Base-by-base conservation (phyloP, 2,797 vertebrate species). In the Borostomias antarcticus region DNA sequence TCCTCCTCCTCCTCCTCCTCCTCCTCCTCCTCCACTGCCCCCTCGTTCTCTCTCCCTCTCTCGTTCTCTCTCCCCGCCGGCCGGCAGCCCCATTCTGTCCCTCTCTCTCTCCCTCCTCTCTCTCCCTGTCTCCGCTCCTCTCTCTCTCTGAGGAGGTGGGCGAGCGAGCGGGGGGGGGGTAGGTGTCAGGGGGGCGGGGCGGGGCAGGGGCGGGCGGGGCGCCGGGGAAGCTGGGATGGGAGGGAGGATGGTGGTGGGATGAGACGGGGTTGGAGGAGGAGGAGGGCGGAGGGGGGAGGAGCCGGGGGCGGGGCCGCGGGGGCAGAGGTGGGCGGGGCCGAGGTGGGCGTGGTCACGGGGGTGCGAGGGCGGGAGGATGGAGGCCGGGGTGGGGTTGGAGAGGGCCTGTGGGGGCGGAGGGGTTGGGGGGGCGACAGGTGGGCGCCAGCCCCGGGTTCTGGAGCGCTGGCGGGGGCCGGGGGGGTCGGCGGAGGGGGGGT, bases 381-480 rank as follows among this genome's bases (percentile, higher is more conserved):
- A 0, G 75, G 91, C 81, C 33, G 91, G 40, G 70, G 94, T 73
- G 25, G 88, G 89, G 81, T 90, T 90, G 32, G 91, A 84, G 40
- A 95, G 88, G 62, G 95, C 82, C 80, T 93, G 95, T n/a, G n/a
- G 94, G 84, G 57, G 91, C 84, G 25, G 93, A 82, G 54, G 79
- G 91, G 87, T 92, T 96, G 76, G 85, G 91, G 87, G 62, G 93
- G 83, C 89, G 92, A 74, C 32, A 89, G 85, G 85, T 91, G 78
- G 66, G 91, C 72, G 63, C 77, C 73, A 89, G 0, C 85, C 81
- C 53, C 2, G 87, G 87, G 80, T 88, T 92, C 63, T 87, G 91
- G 64, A 89, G 85, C 66, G 91, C 91, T 0, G 86, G 88, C 7
- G 88, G 88, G 86, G 4, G 89, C 84, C 62, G 10, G 84, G 66